phyloP scores from a whole-genome alignment of 2,888 invertebrate genomes.

The Scaptomyza cyrtandrae region DNA sequence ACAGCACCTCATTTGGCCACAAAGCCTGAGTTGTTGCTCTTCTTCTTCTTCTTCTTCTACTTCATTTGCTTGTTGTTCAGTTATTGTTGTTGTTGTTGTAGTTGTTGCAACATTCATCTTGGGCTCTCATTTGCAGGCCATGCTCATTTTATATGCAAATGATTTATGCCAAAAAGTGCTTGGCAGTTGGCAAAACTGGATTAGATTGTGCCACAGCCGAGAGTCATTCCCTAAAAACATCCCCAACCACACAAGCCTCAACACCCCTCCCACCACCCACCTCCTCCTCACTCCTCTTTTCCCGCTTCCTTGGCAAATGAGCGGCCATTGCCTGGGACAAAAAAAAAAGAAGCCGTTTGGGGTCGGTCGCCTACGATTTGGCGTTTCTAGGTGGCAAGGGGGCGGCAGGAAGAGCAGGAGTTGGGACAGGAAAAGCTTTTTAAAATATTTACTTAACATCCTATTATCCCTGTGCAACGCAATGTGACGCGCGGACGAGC shows the following conservation, averaged over 20 bases:
- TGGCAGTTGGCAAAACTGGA: slow-evolving; percentile 75
- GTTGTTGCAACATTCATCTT: slow-evolving; percentile 70
- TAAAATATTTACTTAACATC: slow-evolving; percentile 81
- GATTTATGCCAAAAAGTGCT: slow-evolving; percentile 81
- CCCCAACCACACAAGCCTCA: slow-evolving; percentile 12
- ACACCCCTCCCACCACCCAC: not conserved
- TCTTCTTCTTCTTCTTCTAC: slow-evolving; percentile 26
- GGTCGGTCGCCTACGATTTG: slow-evolving; percentile 63
- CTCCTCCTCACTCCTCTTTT: slow-evolving; percentile 1
- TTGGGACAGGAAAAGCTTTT: slow-evolving; percentile 49
- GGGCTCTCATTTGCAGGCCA: slow-evolving; percentile 71
- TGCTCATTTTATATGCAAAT: slow-evolving; percentile 83
- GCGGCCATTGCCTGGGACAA: slow-evolving; percentile 60
- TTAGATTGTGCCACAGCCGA: slow-evolving; percentile 73
- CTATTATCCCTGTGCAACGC: slow-evolving; percentile 72
- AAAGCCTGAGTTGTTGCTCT: slow-evolving; percentile 41
- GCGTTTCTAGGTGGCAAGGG: slow-evolving; percentile 8
- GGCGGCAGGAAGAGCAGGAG: not conserved
- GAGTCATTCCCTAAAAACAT: slow-evolving; percentile 59
- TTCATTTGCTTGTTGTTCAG: slow-evolving; percentile 31
- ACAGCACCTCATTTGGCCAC: slow-evolving; percentile 39
- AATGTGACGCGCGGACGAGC: slow-evolving; percentile 57
- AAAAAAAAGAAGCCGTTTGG: slow-evolving; percentile 42
- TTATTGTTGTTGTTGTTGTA: slow-evolving; percentile 46
- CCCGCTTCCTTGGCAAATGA: slow-evolving; percentile 47